A percentile compares a stretch with the other conserved stretches of the same genome.
phyloP scores from a whole-genome alignment of 2,113 vertebrate species.

The Clarias macrocephalus region DNA sequence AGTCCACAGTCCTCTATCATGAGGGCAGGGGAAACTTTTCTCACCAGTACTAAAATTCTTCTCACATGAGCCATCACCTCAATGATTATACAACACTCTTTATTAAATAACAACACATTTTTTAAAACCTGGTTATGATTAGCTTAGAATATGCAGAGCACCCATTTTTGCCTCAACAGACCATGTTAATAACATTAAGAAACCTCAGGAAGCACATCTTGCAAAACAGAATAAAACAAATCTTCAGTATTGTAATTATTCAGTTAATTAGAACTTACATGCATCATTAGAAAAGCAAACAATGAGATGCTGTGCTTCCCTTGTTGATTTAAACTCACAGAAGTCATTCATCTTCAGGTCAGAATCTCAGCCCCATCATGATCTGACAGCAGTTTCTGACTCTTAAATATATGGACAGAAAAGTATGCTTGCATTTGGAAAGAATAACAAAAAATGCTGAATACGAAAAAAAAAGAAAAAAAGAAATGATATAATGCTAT shows the following conservation, averaged over 20 bases:
- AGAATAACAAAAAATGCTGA: constrained; percentile 38
- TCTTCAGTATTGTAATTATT: constrained; percentile 7
- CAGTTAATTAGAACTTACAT: constrained; percentile 13
- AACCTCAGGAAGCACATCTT: background rate
- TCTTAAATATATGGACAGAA: constrained; percentile 30
- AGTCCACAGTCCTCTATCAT: background rate
- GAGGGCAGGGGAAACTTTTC: background rate
- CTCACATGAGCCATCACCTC: background rate
- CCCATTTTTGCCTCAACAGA: background rate
- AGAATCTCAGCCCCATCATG: constrained; percentile 25
- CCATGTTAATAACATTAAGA: background rate
- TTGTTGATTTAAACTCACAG: constrained; percentile 43
- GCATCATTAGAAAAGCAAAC: constrained; percentile 16
- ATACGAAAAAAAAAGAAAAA: constrained; percentile 32
- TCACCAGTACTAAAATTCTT: background rate
- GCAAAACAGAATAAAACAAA: constrained; percentile 16
- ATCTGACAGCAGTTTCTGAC: constrained; percentile 49
- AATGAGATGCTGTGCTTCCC: constrained; percentile 11
- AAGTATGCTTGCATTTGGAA: constrained; percentile 37
- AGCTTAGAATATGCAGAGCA: background rate
- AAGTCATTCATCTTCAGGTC: constrained; percentile 50
- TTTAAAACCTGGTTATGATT: background rate
- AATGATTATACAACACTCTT: background rate
- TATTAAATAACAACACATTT: background rate
- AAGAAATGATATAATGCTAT: constrained; percentile 26